Percentiles rank a stretch among this genome's conserved stretches.
These are phyloP conservation scores for Rhinopithecus roxellana DNA, from an alignment of 2,113 vertebrate species.

Conservation along the genomic window DNA sequence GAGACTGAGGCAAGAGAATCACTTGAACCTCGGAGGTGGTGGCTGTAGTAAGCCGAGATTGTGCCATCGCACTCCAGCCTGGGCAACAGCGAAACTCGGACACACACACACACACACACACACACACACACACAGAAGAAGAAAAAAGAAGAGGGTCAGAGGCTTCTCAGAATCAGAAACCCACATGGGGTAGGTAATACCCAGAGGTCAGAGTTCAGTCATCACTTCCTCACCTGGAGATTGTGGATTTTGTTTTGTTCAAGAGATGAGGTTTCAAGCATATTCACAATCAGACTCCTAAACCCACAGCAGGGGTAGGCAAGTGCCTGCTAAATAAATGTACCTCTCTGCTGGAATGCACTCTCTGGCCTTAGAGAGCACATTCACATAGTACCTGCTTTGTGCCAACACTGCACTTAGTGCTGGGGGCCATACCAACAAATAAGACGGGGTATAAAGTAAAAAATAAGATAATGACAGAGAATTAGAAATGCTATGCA, in stretches of 20 bases:
- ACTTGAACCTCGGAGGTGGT: no score
- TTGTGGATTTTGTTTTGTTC: not conserved
- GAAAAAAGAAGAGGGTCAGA: not conserved
- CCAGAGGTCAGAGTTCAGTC: not conserved
- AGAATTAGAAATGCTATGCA: not conserved
- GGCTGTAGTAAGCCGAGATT: no score
- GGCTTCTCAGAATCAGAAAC: not conserved
- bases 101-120: no score
- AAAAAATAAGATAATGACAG: not conserved
- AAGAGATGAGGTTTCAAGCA: not conserved
- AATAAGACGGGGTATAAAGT: not conserved
- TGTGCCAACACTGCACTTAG: not conserved
- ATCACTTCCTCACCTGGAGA: not conserved
- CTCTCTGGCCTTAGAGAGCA: not conserved
- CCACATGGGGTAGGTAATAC: not conserved
- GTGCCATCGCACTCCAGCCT: no score
- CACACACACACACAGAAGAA: no score
- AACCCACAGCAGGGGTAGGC: not conserved
- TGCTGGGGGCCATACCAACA: not conserved
- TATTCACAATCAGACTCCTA: not conserved
- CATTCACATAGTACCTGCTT: not conserved
- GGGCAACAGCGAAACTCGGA: no score
- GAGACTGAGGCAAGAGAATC: no score
- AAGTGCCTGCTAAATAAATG: not conserved
- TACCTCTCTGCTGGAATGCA: not conserved